Evolutionary conservation across 1,140 invertebrate genomes (phyloP).

Genomic region (Oryzaephilus surinamensis): DNA sequence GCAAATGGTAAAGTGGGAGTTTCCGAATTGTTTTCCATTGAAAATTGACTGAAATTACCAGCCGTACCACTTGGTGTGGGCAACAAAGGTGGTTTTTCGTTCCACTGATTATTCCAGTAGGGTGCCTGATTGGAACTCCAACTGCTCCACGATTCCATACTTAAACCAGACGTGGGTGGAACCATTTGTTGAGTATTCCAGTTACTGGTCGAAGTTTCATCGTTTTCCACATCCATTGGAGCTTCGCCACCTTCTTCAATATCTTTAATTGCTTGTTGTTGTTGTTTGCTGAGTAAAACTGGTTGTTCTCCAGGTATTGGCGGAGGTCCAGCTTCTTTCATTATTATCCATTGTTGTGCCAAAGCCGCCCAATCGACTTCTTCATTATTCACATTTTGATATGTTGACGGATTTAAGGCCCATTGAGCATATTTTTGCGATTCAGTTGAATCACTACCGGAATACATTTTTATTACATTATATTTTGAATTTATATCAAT

Average conservation of each 20-base stretch:
- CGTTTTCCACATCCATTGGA: slow-evolving; percentile 72
- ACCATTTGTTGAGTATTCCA: slow-evolving; percentile 20
- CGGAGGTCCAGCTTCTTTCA: slow-evolving; percentile 68
- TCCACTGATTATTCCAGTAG: slow-evolving; percentile 25
- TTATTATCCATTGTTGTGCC: slow-evolving; percentile 95
- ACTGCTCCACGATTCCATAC: too few species aligned
- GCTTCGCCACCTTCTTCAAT: slow-evolving; percentile 60
- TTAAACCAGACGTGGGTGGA: slow-evolving; percentile 15
- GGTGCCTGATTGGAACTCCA: slow-evolving; percentile 28
- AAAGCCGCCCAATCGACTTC: slow-evolving; percentile 89
- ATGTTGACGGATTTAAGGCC: slow-evolving; percentile 58
- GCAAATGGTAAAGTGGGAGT: too few species aligned
- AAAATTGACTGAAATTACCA: slow-evolving; percentile 20
- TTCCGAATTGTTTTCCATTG: slow-evolving; percentile 34
- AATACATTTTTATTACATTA: slow-evolving; percentile 24
- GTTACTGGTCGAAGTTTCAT: slow-evolving; percentile 41
- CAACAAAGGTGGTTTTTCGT: slow-evolving; percentile 34
- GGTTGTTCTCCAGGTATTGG: too few species aligned
- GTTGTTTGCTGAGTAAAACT: slow-evolving; percentile 33
- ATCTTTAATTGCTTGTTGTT: slow-evolving; percentile 30
- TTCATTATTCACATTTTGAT: slow-evolving; percentile 41
- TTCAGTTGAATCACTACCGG: slow-evolving; percentile 32
- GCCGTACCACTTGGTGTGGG: slow-evolving; percentile 27
- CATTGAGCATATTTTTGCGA: slow-evolving; percentile 55
- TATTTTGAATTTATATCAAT: not conserved